Conservation (phyloP, 2,797 vertebrate genomes). For the Toxotes lorentzi region DNA sequence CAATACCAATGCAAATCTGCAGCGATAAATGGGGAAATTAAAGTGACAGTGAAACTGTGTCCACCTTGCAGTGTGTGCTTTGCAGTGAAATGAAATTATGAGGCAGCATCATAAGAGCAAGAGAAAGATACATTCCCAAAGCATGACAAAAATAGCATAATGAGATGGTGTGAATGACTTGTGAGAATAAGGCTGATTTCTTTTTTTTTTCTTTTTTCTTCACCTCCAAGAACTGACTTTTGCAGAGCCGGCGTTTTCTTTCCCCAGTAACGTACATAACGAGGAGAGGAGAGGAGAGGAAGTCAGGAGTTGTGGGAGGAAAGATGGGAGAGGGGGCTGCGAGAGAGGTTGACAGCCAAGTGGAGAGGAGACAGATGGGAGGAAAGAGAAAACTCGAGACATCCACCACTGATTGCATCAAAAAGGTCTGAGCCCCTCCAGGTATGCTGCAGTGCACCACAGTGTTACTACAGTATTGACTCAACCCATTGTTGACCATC, state of each 20-base stretch:
- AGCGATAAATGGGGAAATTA: not conserved
- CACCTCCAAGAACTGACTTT: slow-evolving; percentile 50
- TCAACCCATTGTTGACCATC: slow-evolving; percentile 56
- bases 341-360: slow-evolving; percentile 66
- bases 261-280: slow-evolving; percentile 43
- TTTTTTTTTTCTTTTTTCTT: not conserved
- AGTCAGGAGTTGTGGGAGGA: slow-evolving; percentile 72
- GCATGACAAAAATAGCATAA: slow-evolving; percentile 29
- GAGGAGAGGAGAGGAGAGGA: slow-evolving; percentile 34
- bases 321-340: slow-evolving; percentile 59
- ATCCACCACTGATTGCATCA: slow-evolving; percentile 73
- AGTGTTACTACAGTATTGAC: slow-evolving; percentile 67
- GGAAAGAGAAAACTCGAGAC: slow-evolving; percentile 67
- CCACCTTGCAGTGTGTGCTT: slow-evolving; percentile 1
- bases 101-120: not conserved
- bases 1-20: not conserved
- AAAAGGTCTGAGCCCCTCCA: slow-evolving; percentile 74
- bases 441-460: slow-evolving; percentile 75
- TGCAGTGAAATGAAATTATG: slow-evolving; percentile 2
- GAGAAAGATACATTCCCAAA: slow-evolving; percentile 6
- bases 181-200: not conserved
- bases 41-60: not conserved
- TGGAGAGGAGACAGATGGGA: slow-evolving; percentile 72
- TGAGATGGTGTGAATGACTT: slow-evolving; percentile 43
- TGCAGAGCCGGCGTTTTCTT: slow-evolving; percentile 49